A percentile compares a stretch with the other conserved stretches of the same genome.
Evolutionary conservation across 1,140 invertebrate species (phyloP).

Genomic region (Zaprionus vittiger): DNA sequence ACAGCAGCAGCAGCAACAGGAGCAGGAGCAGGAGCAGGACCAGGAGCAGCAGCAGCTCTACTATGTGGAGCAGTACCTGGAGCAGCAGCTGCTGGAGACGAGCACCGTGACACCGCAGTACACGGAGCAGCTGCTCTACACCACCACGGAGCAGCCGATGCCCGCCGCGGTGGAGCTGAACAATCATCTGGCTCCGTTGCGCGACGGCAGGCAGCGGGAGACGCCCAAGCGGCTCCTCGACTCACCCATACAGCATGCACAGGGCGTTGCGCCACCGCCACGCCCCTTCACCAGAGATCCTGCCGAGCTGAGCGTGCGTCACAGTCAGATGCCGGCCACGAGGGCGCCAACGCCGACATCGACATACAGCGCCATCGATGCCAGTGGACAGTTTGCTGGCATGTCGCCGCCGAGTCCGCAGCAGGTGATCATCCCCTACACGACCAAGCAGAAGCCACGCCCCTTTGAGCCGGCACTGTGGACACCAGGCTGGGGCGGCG

Average conservation of each 20-base stretch:
- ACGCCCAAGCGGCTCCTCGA: constrained; percentile 78
- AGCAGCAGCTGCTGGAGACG: constrained; percentile 51
- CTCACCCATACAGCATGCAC: constrained; percentile 72
- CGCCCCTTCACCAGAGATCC: constrained; percentile 79
- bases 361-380: constrained; percentile 74
- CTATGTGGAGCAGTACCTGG: constrained; percentile 43
- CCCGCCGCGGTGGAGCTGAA: constrained; percentile 52
- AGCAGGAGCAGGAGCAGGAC: constrained; percentile 49
- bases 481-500: constrained; percentile 36
- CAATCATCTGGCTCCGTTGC: constrained; percentile 46
- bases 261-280: constrained; percentile 32
- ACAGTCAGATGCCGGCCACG: constrained; percentile 59
- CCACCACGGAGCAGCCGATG: constrained; percentile 25
- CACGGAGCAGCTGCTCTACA: constrained; percentile 35
- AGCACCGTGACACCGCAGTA: constrained; percentile 38
- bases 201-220: constrained; percentile 50
- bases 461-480: constrained; percentile 84
- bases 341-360: constrained; percentile 77
- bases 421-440: constrained; percentile 92
- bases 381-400: constrained; percentile 73
- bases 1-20: constrained; percentile 61
- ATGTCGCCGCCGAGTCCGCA: constrained; percentile 78
- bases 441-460: constrained; percentile 87
- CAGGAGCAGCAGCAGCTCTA: constrained; percentile 49
- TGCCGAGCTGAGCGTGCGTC: constrained; percentile 60